A percentile compares a stretch with the other conserved stretches of the same genome.
These are phyloP conservation scores for Drosophila heteroneura DNA, from an alignment of 2,888 invertebrate species.

Conservation along the genomic window DNA sequence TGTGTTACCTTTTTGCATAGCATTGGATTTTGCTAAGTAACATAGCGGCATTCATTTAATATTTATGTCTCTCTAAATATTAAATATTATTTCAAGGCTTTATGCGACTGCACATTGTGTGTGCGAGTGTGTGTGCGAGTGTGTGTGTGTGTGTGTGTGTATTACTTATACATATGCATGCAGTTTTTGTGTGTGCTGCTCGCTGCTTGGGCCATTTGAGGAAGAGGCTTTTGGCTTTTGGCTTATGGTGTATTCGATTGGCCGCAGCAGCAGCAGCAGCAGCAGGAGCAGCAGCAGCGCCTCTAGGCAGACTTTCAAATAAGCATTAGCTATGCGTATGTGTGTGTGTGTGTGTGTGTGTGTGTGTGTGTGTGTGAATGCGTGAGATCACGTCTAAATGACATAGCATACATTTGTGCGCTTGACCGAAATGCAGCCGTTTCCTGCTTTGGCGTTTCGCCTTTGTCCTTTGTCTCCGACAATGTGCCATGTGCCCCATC, in stretches of 20 bases:
- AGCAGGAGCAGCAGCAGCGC: constrained; percentile 14
- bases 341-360: constrained; percentile 12
- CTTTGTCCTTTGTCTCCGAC: constrained; percentile 40
- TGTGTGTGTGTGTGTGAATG: constrained; percentile 27
- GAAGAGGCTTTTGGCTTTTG: constrained; percentile 30
- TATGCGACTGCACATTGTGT: constrained; percentile 59
- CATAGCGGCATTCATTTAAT: constrained; percentile 85
- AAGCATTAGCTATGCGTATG: constrained; percentile 36
- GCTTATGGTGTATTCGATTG: constrained; percentile 60
- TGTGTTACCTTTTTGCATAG: constrained; percentile 81
- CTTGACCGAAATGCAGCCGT: constrained; percentile 70
- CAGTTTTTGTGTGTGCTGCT: constrained; percentile 46
- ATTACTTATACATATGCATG: constrained; percentile 30
- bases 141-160: constrained; percentile 30
- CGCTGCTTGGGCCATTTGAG: constrained; percentile 16
- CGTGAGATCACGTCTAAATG: constrained; percentile 45
- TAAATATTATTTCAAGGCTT: constrained; percentile 86
- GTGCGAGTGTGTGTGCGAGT: constrained; percentile 13
- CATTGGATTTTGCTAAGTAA: constrained; percentile 85
- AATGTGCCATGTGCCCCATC: constrained; percentile 3
- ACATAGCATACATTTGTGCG: constrained; percentile 76
- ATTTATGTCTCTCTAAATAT: constrained; percentile 86
- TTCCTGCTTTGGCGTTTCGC: constrained; percentile 62
- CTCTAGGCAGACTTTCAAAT: constrained; percentile 27
- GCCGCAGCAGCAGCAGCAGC: constrained; percentile 19